Base-by-base conservation (phyloP, 2,797 vertebrate genomes). In the Pampus argenteus region DNA sequence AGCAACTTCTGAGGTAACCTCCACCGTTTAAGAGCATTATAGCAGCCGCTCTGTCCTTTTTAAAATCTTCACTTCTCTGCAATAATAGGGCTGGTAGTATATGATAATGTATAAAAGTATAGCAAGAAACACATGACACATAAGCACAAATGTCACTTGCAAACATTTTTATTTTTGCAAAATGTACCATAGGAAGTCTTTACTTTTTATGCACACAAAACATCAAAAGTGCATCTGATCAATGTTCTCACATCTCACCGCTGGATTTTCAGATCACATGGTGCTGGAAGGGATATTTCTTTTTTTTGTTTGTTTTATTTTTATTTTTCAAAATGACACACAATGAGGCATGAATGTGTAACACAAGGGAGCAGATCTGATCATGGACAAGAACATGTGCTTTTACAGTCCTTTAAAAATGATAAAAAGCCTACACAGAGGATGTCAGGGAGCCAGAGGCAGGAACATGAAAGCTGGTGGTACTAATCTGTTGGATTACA, bases 81-180 rank as follows among this genome's bases (percentile, higher is more conserved):
- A 36, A 36, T 3, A 36, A 13, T n/a, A n/a, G 4, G 25, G 23
- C 20, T 22, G 20, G 10, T 36, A 36, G 8, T 23, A 3, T 7
- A 18, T 26, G 45, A 45, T 11, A 14, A 66, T 17, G 6, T 28
- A 5, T 20, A 3, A 15, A 5, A 29, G 5, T 17, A 29, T 6
- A 54, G 2, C 70, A 78, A 66, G 10, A 79, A 73, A 42, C 26
- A 74, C 15, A 69, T 26, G 17, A 5, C 23, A 72, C 62, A 56
- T 31, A 66, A 50, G 42, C 61, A 29, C 54, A 25, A 29, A 18
- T 23, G 44, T 62, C 54, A 84, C 26, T 85, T 88, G 82, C 83
- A 86, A 90, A 90, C 70, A 73, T 56, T 83, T 92, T 91, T 92
- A 88, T 92, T 93, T 89, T 91, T 92, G 89, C 91, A 91, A 90